A percentile compares a stretch with the other conserved stretches of the same genome.
phyloP scores from a whole-genome alignment of 2,888 invertebrate species.

The Galeopsomyia nigrocyanea region DNA sequence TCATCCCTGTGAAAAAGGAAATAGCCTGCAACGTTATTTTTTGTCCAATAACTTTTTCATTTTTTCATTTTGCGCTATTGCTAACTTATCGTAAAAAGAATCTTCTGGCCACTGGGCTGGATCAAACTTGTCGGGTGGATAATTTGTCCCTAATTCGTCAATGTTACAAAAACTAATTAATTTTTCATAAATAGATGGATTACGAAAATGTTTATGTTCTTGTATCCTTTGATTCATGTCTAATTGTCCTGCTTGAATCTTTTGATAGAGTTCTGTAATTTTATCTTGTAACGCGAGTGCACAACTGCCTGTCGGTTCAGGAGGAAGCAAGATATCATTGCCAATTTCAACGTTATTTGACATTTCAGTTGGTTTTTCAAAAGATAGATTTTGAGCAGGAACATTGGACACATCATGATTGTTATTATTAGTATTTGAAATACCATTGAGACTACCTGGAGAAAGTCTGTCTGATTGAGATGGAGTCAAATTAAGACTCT shows the following conservation, averaged over 20 bases:
- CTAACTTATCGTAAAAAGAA: constrained; percentile 93
- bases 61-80: constrained; percentile 89
- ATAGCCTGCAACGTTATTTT: constrained; percentile 70
- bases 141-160: constrained; percentile 97
- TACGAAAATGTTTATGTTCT: constrained; percentile 92
- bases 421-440: constrained; percentile 55
- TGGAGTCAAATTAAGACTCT: constrained; percentile 61
- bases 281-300: constrained; percentile 86
- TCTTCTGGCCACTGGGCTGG: constrained; percentile 93
- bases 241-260: constrained; percentile 82
- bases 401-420: constrained; percentile 59
- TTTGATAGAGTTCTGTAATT: constrained; percentile 82
- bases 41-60: constrained; percentile 95
- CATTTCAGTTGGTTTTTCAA: constrained; percentile 55
- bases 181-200: constrained; percentile 98
- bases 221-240: constrained; percentile 94
- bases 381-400: constrained; percentile 50
- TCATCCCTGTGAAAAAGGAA: no score
- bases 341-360: constrained; percentile 60
- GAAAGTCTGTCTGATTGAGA: constrained; percentile 63
- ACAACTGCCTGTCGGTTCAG: constrained; percentile 86
- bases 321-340: constrained; percentile 80
- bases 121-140: constrained; percentile 93
- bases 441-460: constrained; percentile 57
- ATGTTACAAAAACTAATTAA: constrained; percentile 94